Evolutionary conservation across 2,797 vertebrate genomes (phyloP).

Genomic region (Ctenosaura bakeri): DNA sequence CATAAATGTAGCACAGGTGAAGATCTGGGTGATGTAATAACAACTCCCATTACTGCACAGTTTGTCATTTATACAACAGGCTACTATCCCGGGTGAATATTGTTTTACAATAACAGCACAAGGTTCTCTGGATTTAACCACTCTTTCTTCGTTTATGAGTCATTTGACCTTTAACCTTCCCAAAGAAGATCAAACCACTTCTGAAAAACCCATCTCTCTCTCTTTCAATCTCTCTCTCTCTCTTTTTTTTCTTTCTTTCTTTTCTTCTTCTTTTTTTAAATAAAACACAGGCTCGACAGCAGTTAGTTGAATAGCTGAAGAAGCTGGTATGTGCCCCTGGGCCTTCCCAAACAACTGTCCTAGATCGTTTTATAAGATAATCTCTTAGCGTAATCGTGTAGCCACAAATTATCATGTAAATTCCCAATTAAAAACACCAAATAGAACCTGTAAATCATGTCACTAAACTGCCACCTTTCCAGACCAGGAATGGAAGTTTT

Average conservation of each 20-base stretch:
- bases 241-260: conserved; percentile 75
- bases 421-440: conserved; percentile 77
- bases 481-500: conserved; percentile 19
- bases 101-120: conserved; percentile 86
- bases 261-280: neutral
- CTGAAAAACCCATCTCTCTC: conserved; percentile 82
- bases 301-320: conserved; percentile 82
- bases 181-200: conserved; percentile 87
- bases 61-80: conserved; percentile 86
- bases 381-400: conserved; percentile 79
- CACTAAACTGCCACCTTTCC: conserved; percentile 63
- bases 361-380: conserved; percentile 76
- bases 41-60: conserved; percentile 78
- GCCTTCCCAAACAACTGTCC: conserved; percentile 77
- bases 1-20: conserved; percentile 81
- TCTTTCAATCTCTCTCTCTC: conserved; percentile 65
- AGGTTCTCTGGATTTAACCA: conserved; percentile 85
- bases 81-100: conserved; percentile 81
- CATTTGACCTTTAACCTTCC: conserved; percentile 85
- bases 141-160: conserved; percentile 87
- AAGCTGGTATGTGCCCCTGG: conserved; percentile 80
- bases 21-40: conserved; percentile 79
- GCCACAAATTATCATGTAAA: conserved; percentile 82
- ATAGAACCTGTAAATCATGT: conserved; percentile 72
- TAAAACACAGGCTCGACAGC: conserved; percentile 74